Evolutionary conservation across 2,797 vertebrate genomes (phyloP).

Genomic region (Pseudochaenichthys georgianus): DNA sequence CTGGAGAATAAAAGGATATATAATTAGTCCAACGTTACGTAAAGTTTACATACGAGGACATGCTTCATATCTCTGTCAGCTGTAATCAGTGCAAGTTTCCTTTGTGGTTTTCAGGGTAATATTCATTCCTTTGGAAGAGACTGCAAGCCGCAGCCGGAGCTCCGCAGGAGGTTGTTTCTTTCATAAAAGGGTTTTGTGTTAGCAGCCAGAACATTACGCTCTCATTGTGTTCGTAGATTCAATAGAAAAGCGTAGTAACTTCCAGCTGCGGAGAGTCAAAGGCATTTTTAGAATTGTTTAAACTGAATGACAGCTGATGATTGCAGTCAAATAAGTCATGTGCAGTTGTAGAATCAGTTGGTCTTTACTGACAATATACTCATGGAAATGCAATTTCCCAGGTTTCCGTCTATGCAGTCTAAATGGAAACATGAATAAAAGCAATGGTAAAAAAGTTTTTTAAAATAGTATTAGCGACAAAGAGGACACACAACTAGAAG

Average conservation of each 20-base stretch:
- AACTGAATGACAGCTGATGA: not conserved
- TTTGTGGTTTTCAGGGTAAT: not conserved
- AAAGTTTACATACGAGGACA: not conserved
- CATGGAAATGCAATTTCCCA: too few species aligned
- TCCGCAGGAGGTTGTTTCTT: constrained; percentile 27
- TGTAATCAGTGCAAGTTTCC: constrained; percentile 3
- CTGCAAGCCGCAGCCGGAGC: constrained; percentile 10
- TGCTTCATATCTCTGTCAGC: not conserved
- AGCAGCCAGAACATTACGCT: constrained; percentile 9
- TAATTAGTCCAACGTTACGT: constrained; percentile 18
- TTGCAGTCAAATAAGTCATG: too few species aligned
- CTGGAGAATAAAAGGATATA: not conserved
- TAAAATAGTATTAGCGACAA: too few species aligned
- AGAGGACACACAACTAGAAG: too few species aligned
- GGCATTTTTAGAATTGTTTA: not conserved
- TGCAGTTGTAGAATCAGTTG: too few species aligned
- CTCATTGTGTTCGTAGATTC: constrained; percentile 15
- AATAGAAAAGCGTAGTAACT: too few species aligned
- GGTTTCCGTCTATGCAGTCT: too few species aligned
- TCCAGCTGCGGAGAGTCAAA: constrained; percentile 10
- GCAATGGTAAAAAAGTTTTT: too few species aligned
- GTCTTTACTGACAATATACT: too few species aligned
- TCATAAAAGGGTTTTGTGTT: constrained; percentile 33
- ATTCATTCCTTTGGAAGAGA: not conserved
- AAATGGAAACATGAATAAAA: too few species aligned